A percentile compares a stretch with the other conserved stretches of the same genome.
Evolutionary conservation across 2,797 vertebrate species (phyloP).

Genomic region (Parauchenoglanis punctatus): DNA sequence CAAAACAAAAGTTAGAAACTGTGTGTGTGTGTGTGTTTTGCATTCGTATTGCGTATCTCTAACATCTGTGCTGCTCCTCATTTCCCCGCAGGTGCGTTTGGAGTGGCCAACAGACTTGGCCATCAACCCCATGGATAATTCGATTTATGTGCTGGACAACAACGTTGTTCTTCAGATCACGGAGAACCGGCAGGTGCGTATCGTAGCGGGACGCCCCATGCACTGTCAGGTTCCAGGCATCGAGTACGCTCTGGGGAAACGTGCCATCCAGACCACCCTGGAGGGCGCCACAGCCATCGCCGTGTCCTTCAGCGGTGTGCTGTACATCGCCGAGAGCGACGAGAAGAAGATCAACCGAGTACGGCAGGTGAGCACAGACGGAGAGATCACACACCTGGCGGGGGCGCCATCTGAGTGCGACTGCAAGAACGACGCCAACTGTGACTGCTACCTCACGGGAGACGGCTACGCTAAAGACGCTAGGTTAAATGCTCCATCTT

Average conservation of each 20-base stretch:
- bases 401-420: slow-evolving; percentile 93
- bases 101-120: slow-evolving; percentile 98
- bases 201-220: slow-evolving; percentile 95
- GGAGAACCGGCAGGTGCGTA: slow-evolving; percentile 92
- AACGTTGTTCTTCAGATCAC: slow-evolving; percentile 97
- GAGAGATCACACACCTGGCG: slow-evolving; percentile 93
- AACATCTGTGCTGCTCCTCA: slow-evolving; percentile 22
- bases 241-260: slow-evolving; percentile 89
- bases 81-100: slow-evolving; percentile 83
- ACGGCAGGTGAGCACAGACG: slow-evolving; percentile 94
- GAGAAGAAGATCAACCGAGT: slow-evolving; percentile 98
- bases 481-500: slow-evolving; percentile 90
- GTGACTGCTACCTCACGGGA: slow-evolving; percentile 94
- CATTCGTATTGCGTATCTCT: neutral
- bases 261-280: slow-evolving; percentile 90
- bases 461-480: slow-evolving; percentile 97
- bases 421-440: slow-evolving; percentile 98
- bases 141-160: slow-evolving; percentile 97
- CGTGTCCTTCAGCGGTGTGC: slow-evolving; percentile 91
- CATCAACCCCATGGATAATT: slow-evolving; percentile 99
- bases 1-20: neutral
- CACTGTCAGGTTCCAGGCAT: slow-evolving; percentile 96
- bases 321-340: slow-evolving; percentile 95
- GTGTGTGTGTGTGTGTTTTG: neutral
- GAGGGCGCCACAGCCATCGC: slow-evolving; percentile 93